phyloP scores from a whole-genome alignment of 2,113 vertebrate species.

The Talpa occidentalis region DNA sequence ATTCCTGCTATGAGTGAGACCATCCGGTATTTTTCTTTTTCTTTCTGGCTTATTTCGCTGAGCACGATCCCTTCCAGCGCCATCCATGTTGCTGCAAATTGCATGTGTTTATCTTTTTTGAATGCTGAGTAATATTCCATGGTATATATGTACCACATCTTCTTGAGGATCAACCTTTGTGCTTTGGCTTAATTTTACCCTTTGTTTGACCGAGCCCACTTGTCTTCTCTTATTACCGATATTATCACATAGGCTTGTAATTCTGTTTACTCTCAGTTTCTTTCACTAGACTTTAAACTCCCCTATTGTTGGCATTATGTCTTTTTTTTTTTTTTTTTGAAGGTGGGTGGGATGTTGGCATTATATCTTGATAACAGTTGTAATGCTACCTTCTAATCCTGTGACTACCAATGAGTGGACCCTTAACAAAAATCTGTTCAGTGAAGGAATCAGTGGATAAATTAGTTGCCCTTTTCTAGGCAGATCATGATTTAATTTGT shows the following conservation, averaged over 20 bases:
- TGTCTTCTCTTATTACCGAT: neutral
- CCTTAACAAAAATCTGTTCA: neutral
- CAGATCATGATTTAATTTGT: constrained; percentile 34
- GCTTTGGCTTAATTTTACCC: neutral
- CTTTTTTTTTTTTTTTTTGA: too few species aligned
- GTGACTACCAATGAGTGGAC: neutral
- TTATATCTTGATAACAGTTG: neutral
- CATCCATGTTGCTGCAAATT: too few species aligned
- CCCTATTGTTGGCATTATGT: too few species aligned
- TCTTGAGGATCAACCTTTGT: too few species aligned
- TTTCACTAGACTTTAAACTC: neutral
- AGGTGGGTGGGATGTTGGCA: too few species aligned
- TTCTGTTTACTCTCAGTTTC: neutral
- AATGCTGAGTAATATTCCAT: too few species aligned
- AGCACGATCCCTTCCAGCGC: too few species aligned
- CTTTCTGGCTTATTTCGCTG: too few species aligned
- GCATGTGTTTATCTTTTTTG: too few species aligned
- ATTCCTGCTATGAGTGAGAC: too few species aligned
- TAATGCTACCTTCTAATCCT: neutral
- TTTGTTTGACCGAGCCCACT: neutral
- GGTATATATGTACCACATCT: too few species aligned
- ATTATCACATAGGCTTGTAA: neutral
- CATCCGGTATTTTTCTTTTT: too few species aligned
- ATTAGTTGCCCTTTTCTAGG: neutral
- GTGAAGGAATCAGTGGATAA: neutral